These are phyloP conservation scores for Atlantisia rogersi DNA, from an alignment of 2,113 vertebrate genomes.

Conservation along the genomic window DNA sequence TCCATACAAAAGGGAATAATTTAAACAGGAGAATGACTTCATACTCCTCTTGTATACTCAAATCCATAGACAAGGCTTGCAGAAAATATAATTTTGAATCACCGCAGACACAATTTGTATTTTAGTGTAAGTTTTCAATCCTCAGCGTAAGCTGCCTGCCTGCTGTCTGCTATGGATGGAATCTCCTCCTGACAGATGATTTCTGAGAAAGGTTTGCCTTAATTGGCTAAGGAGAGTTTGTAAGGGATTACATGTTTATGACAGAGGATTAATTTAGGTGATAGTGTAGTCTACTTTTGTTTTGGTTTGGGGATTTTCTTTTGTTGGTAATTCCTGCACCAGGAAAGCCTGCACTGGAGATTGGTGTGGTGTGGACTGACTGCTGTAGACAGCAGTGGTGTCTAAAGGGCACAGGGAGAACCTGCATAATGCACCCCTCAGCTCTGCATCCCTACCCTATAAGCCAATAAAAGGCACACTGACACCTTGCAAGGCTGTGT, in stretches of 20 bases:
- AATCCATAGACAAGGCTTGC: background rate
- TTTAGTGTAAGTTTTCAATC: background rate
- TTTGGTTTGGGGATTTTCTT: background rate
- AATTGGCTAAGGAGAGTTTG: background rate
- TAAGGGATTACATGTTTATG: background rate
- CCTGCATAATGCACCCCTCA: background rate
- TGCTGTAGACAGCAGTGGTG: background rate
- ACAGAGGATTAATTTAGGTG: background rate
- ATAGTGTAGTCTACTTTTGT: background rate
- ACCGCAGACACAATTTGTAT: background rate
- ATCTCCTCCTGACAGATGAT: background rate
- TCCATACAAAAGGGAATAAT: background rate
- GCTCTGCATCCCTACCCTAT: background rate
- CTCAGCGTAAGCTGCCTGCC: background rate
- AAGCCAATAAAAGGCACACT: background rate
- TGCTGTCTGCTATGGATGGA: background rate
- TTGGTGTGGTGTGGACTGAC: rapidly evolving
- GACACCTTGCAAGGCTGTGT: background rate
- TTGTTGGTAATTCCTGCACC: background rate
- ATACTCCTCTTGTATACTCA: background rate
- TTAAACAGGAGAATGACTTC: background rate
- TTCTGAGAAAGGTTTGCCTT: background rate
- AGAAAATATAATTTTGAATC: background rate
- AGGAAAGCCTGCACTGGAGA: background rate
- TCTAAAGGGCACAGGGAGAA: background rate